phyloP scores from a whole-genome alignment of 2,797 vertebrate species.

The Cossypha niveicapilla region DNA sequence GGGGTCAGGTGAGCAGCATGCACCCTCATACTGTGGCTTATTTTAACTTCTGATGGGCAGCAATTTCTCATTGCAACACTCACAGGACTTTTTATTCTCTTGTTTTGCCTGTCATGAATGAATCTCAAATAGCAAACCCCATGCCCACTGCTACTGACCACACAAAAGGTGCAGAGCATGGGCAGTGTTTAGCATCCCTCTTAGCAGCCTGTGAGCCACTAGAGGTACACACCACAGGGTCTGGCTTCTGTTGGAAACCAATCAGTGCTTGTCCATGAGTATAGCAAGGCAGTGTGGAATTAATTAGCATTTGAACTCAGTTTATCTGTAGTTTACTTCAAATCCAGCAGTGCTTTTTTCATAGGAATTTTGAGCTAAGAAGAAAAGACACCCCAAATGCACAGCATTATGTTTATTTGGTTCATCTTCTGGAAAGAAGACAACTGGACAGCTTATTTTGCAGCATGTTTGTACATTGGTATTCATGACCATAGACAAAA shows the following conservation, averaged over 20 bases:
- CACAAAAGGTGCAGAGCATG: background rate
- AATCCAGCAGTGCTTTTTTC: background rate
- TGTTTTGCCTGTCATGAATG: background rate
- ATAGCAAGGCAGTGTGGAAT: background rate
- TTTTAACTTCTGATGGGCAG: background rate
- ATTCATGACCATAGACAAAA: background rate
- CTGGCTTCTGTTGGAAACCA: background rate
- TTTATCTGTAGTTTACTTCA: background rate
- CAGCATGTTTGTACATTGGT: background rate
- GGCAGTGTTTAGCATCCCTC: background rate
- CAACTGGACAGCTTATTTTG: background rate
- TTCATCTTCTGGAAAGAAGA: background rate
- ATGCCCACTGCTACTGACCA: accelerated
- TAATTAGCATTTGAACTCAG: background rate
- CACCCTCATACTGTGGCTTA: accelerated
- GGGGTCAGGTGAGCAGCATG: accelerated
- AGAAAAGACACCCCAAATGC: background rate
- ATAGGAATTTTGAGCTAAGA: background rate
- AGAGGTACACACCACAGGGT: background rate
- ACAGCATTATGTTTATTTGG: background rate
- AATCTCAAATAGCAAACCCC: background rate
- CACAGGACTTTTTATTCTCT: background rate
- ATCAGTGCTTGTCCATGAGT: background rate
- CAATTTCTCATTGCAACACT: background rate
- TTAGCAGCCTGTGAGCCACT: background rate